Base-by-base conservation (phyloP, 1,140 invertebrate species). In the Rhizoglyphus robini region DNA sequence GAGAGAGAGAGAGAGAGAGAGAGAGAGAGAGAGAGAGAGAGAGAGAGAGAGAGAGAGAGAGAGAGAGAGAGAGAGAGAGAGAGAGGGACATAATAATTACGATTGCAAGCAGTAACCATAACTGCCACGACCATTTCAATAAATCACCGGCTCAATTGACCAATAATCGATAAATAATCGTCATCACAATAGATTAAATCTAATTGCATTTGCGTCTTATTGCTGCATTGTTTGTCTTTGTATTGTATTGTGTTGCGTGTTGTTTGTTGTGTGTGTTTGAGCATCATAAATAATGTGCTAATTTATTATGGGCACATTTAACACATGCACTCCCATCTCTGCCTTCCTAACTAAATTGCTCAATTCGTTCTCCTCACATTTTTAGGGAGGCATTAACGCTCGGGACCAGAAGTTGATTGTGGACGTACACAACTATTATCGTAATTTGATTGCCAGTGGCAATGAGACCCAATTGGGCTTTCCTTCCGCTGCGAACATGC, bases 401-500 rank as follows among this genome's bases (percentile, higher is more conserved):
- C 15, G 23, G 29, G 15, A 60, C 13, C 58, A 27, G 13, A 13
- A 46, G 36, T 38, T 38, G 27, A 60, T 60, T n/a, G 15, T 65
- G 13, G 63, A 31, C 18, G 20, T 65, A 5, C 69, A 70, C 41
- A 72, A 71, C 63, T 13, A 57, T 41, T 68, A 68, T 63, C 59
- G 69, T 57, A 67, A 64, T 62, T 32, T 57, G 29, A 32, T 71
- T n/a, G 68, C 70, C 27, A 66, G 47, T 48, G 68, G 68, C 48
- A 64, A 64, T 2, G 63, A 66, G 61, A 38, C 23, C 4, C 47
- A 51, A 20, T n/a, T 68, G 25, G 30, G 32, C 13, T 62, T 71
- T n/a, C 69, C 66, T 13, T 18, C 62, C 32, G 51, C 71, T 11
- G 11, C 34, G 5, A 59, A 72, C 38, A 72, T 71, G 67, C 46